These are phyloP conservation scores for Perizoma affinitatum DNA, from an alignment of 2,888 invertebrate species.

Conservation along the genomic window DNA sequence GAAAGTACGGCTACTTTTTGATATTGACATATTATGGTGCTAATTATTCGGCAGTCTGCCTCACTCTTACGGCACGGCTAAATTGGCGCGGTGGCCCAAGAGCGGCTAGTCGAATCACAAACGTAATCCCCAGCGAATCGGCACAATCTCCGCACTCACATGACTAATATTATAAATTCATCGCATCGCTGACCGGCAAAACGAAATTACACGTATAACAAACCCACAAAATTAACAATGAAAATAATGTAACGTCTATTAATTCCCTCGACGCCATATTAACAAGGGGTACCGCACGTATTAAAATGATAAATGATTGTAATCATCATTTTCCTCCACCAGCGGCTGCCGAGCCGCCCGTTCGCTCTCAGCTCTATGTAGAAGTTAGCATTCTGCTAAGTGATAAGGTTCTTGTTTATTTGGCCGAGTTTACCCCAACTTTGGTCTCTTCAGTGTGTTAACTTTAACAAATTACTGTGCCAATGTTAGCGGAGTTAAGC, in stretches of 20 bases:
- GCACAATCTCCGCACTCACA: conserved; percentile 33
- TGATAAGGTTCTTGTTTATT: conserved; percentile 42
- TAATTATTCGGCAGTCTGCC: no score
- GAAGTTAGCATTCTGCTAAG: conserved; percentile 7
- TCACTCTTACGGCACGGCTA: no score
- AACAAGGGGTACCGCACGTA: conserved; percentile 76
- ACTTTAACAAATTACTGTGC: conserved; percentile 78
- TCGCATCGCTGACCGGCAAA: conserved; percentile 50
- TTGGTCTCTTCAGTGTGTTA: conserved; percentile 66
- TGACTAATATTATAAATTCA: conserved; percentile 50
- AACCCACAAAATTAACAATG: conserved; percentile 77
- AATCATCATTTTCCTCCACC: conserved; percentile 71
- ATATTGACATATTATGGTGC: no score
- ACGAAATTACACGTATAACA: conserved; percentile 55
- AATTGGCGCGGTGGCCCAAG: no score
- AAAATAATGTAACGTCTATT: conserved; percentile 79
- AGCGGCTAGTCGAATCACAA: conserved; percentile 19
- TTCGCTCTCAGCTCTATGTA: conserved; percentile 20
- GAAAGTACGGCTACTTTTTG: no score
- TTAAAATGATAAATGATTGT: conserved; percentile 81
- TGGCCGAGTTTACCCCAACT: conserved; percentile 67
- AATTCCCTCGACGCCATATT: conserved; percentile 76
- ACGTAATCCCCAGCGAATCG: conserved; percentile 29
- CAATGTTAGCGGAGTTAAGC: conserved; percentile 70
- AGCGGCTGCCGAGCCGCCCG: conserved; percentile 31